Evolutionary conservation across 2,888 invertebrate genomes (phyloP), one percentile per base, ranked within the genome.

Genomic region (Gortyna flavago): DNA sequence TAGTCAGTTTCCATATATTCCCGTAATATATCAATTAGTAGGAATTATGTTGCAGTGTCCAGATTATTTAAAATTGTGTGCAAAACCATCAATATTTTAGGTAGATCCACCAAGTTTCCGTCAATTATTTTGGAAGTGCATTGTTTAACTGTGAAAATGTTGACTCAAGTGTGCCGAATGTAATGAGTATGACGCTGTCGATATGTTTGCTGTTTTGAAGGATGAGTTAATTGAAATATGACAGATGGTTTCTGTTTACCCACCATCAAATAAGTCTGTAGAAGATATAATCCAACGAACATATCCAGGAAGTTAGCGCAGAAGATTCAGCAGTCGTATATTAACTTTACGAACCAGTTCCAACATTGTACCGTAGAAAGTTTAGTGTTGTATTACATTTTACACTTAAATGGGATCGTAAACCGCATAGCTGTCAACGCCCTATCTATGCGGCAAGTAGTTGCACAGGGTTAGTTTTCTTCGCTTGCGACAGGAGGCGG

Each of bases 391-490:
- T 80, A 87, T 88, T 81, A 84, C 83, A 86, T 83, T 83, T 77
- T 76, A 89, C 78, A 87, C 83, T 81, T 81, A 82, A 88, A 88
- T 89, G 77, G 78, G 79, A 85, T 87, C 86, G 88, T 88, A 87
- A 89, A 89, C 86, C 78, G 83, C 88, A 81, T 84, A 77, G 81
- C 81, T 84, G 85, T 86, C 86, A 84, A 84, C 87, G 88, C 81
- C 87, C 88, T 86, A 88, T 88, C 80, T 88, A 81, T 77, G 77
- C 77, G 80, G 79, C 67, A 81, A 44, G 83, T 80, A 80, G 83
- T 80, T 72, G 81, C 75, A 75, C 92, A 92, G 94, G 95, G 94
- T 95, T 92, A 93, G 94, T 95, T 95, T 92, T 91, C 92, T 93
- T 93, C 90, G 88, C 81, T 87, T 89, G 87, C 84, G 87, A 87